Conservation (phyloP, 2,797 vertebrate species). For the Melanotaenia trifasciata region DNA sequence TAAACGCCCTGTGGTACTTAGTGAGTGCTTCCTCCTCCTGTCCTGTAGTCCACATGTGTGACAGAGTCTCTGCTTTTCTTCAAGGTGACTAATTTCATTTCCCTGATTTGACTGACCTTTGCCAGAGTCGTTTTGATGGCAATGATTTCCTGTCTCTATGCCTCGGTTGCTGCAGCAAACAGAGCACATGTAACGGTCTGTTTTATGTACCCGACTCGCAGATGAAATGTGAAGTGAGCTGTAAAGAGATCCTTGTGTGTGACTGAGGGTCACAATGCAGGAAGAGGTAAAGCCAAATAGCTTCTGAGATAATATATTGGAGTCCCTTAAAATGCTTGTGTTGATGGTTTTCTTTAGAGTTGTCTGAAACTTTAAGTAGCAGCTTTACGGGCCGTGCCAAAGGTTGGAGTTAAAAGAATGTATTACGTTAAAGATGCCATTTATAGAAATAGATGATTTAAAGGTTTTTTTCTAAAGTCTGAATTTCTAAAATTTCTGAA, state of each 20-base stretch:
- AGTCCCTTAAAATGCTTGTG: conserved; percentile 3
- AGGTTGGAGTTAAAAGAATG: neutral
- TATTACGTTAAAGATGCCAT: neutral
- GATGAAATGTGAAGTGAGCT: conserved; percentile 83
- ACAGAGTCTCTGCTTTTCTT: conserved; percentile 79
- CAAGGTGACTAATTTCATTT: conserved; percentile 94
- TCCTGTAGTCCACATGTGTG: conserved; percentile 37
- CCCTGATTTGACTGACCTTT: conserved; percentile 93
- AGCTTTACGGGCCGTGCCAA: neutral
- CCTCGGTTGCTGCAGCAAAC: conserved; percentile 82
- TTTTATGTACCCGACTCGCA: conserved; percentile 78
- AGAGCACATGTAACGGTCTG: conserved; percentile 77
- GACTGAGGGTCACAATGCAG: conserved; percentile 24
- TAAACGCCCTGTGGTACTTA: conserved; percentile 22
- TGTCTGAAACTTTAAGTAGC: neutral
- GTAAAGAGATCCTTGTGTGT: conserved; percentile 63
- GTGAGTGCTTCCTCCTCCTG: conserved; percentile 16
- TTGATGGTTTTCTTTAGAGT: neutral
- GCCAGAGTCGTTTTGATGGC: conserved; percentile 89
- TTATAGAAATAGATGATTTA: neutral
- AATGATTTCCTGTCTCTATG: conserved; percentile 96
- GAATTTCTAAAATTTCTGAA: neutral
- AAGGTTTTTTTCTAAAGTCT: neutral
- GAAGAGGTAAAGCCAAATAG: conserved; percentile 26
- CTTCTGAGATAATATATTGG: conserved; percentile 5